A percentile compares a stretch with the other conserved stretches of the same genome.
Conservation (phyloP, 1,140 invertebrate species). For the Caerostris extrusa region DNA sequence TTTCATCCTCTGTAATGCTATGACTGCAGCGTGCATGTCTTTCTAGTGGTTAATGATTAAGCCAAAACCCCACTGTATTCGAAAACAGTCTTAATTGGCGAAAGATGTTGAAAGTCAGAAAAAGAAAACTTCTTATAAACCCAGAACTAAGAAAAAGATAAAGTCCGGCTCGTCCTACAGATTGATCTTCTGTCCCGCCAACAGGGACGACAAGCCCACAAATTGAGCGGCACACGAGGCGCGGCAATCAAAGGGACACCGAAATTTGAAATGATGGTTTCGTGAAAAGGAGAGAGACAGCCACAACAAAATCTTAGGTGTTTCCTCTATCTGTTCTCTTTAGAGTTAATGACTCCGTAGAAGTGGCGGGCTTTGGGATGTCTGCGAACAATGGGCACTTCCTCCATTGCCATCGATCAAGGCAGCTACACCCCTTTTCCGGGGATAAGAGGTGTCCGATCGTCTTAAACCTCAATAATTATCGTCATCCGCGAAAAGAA, state of each 20-base stretch:
- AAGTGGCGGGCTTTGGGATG: conserved; percentile 52
- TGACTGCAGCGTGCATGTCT: no score
- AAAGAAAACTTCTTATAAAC: no score
- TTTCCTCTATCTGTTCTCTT: conserved; percentile 53
- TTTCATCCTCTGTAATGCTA: no score
- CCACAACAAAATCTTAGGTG: conserved; percentile 29
- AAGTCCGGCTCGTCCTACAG: no score
- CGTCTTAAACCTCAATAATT: conserved; percentile 58
- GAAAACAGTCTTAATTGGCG: no score
- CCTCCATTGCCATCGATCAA: conserved; percentile 63
- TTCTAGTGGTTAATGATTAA: no score
- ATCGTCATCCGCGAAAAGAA: conserved; percentile 31
- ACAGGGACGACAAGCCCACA: neutral
- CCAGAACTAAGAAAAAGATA: no score
- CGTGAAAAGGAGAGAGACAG: neutral
- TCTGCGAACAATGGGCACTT: conserved; percentile 50
- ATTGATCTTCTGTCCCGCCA: neutral
- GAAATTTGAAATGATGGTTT: neutral
- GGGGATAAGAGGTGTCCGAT: conserved; percentile 46
- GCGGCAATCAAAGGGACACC: neutral
- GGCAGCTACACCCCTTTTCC: conserved; percentile 14
- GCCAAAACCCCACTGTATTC: no score
- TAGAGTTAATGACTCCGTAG: conserved; percentile 45
- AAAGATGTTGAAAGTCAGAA: no score
- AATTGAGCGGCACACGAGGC: neutral